A percentile compares a stretch with the other conserved stretches of the same genome.
phyloP scores from a whole-genome alignment of 2,888 invertebrate genomes.

The Bellardia bayeri region DNA sequence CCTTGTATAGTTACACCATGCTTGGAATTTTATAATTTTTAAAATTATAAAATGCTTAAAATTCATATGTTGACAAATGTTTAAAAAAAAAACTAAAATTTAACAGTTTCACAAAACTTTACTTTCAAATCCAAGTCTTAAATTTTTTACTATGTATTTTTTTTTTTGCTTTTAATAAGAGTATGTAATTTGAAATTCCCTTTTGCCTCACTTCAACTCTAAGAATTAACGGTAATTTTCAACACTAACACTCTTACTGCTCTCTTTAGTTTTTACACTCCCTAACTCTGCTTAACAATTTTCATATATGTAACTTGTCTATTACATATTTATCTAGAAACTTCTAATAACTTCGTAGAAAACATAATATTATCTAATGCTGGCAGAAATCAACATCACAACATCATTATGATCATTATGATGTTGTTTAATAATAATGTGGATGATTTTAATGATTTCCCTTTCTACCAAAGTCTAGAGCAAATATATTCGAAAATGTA shows the following conservation, averaged over 20 bases:
- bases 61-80: too few species aligned
- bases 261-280: not conserved
- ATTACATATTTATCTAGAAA: constrained; percentile 24
- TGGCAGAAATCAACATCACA: constrained; percentile 5
- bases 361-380: constrained; percentile 26
- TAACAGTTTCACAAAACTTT: too few species aligned
- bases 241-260: not conserved
- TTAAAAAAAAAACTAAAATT: too few species aligned
- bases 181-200: too few species aligned
- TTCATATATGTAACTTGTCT: not conserved
- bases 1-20: too few species aligned
- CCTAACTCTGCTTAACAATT: not conserved
- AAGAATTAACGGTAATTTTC: too few species aligned
- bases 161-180: too few species aligned
- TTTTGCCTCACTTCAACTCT: too few species aligned
- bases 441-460: constrained; percentile 78
- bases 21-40: too few species aligned
- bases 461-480: constrained; percentile 82
- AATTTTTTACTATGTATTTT: too few species aligned
- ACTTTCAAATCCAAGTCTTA: too few species aligned
- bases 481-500: constrained; percentile 39
- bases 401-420: constrained; percentile 24
- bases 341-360: constrained; percentile 13
- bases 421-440: constrained; percentile 1
- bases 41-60: too few species aligned